Evolutionary conservation across 2,888 invertebrate genomes (phyloP).

Genomic region (Lasioglossum lativentre): DNA sequence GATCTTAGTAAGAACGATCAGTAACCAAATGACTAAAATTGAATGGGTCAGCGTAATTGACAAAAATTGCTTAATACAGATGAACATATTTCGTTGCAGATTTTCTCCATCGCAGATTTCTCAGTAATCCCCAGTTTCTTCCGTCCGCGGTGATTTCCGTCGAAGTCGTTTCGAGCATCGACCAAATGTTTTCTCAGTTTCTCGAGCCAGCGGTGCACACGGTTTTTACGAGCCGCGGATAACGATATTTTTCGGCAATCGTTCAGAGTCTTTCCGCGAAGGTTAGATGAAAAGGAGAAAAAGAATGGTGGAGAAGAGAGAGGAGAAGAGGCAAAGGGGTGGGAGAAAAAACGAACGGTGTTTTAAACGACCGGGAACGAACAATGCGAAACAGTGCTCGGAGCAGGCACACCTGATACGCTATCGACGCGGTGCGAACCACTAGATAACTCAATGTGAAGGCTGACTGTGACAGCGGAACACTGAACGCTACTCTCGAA

Average conservation of each 20-base stretch:
- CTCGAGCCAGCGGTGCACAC: background rate
- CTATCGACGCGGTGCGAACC: background rate
- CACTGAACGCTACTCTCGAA: background rate
- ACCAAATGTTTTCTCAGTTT: constrained; percentile 11
- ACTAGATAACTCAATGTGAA: constrained; percentile 26
- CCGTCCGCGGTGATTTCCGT: background rate
- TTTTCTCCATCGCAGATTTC: background rate
- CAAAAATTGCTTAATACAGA: background rate
- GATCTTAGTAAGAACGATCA: no score
- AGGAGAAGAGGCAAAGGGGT: background rate
- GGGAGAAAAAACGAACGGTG: background rate
- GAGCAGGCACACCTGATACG: constrained; percentile 3
- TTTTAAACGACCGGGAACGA: background rate
- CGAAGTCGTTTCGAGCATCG: constrained; percentile 7
- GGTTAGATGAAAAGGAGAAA: background rate
- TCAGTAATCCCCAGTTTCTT: background rate
- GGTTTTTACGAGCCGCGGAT: background rate
- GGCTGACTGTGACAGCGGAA: background rate
- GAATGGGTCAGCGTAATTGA: background rate
- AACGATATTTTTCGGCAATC: constrained; percentile 5
- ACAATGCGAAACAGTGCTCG: background rate
- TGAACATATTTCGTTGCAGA: background rate
- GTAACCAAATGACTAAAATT: background rate
- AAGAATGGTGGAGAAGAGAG: background rate
- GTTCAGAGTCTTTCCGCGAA: constrained; percentile 4